Evolutionary conservation across 2,797 vertebrate genomes (phyloP), one percentile per base, ranked within the genome.

Genomic region (Monodelphis domestica): DNA sequence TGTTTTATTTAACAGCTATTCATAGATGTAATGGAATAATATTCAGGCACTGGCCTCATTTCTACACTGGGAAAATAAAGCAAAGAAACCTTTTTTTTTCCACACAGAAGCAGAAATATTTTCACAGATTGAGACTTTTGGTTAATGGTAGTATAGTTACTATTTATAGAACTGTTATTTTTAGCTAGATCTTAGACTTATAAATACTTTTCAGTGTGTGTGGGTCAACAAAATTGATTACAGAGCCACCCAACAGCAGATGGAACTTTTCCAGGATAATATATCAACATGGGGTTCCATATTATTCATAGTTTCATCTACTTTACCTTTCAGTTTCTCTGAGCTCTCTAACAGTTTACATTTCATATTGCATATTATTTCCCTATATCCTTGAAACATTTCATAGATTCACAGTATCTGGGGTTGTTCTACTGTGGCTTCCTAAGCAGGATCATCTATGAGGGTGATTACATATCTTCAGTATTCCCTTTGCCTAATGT

Each of bases 1-100:
- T 15, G 78, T 91, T 89, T n/a, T 91, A 90, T 92, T 6, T 94
- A 55, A 70, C 92, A 94, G 51, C 90, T 7, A 88, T 92, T 93
- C 50, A 55, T 28, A 70, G 90, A 70, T 93, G 59, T 88, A 15
- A 88, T 52, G 92, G 53, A 59, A 59, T 30, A 51, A 59, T 24
- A 0, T 55, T 0, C 45, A 4, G 56, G 2, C 7, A 88, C 50
- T 88, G 14, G 87, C 89, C 51, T 54, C 93, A 56, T 54, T 91
- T 78, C 5, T 91, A 55, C 0, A n/a, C 4, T 53, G 38, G 21
- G 52, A 54, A 0, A 91, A 55, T 93, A 89, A 57, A 26, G 2
- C n/a, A 89, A 90, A 78, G 63, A 6, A 30, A 30, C 14, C 12
- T 59, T 33, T 33, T 54, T 54, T 54, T 17, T 56, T 56, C 9